A percentile compares a stretch with the other conserved stretches of the same genome.
Evolutionary conservation across 1,140 invertebrate genomes (phyloP).

Genomic region (Heliconius hewitsoni): DNA sequence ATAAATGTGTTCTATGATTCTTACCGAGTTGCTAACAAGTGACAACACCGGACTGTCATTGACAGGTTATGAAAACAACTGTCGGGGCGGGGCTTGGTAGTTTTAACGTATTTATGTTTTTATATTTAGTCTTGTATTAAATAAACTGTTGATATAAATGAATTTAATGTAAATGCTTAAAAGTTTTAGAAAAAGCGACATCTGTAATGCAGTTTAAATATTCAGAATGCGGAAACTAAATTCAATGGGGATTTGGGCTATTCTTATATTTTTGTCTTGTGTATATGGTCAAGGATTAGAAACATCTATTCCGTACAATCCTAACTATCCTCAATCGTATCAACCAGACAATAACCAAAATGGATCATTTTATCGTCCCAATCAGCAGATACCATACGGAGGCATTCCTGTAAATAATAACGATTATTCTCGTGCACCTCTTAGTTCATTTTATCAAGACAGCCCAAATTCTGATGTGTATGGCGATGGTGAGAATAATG

Average conservation of each 20-base stretch:
- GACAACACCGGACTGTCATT: neutral
- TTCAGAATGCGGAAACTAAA: slow-evolving; percentile 45
- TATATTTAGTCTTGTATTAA: neutral
- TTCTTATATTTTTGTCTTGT: slow-evolving; percentile 51
- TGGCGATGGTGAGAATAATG: slow-evolving; percentile 63
- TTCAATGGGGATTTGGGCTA: slow-evolving; percentile 55
- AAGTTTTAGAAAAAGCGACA: neutral
- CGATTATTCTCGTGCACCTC: slow-evolving; percentile 56
- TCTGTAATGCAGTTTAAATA: slow-evolving; percentile 20
- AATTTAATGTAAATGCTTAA: neutral
- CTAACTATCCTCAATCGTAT: slow-evolving; percentile 59
- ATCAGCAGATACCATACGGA: slow-evolving; percentile 67
- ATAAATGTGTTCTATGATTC: neutral
- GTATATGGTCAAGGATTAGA: slow-evolving; percentile 59
- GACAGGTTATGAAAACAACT: neutral
- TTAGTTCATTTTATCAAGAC: slow-evolving; percentile 74
- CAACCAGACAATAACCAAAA: slow-evolving; percentile 59
- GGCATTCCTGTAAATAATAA: slow-evolving; percentile 66
- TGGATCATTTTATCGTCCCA: slow-evolving; percentile 55
- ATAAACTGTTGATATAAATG: neutral
- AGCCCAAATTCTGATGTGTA: slow-evolving; percentile 59
- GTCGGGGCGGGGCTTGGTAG: slow-evolving; percentile 33
- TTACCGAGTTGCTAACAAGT: neutral
- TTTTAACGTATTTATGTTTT: slow-evolving; percentile 7
- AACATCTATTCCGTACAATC: slow-evolving; percentile 54